A percentile compares a stretch with the other conserved stretches of the same genome.
These are phyloP conservation scores for Haliclona indistincta DNA, from an alignment of 37 sponge, comb jelly and placozoan species.

Conservation along the genomic window DNA sequence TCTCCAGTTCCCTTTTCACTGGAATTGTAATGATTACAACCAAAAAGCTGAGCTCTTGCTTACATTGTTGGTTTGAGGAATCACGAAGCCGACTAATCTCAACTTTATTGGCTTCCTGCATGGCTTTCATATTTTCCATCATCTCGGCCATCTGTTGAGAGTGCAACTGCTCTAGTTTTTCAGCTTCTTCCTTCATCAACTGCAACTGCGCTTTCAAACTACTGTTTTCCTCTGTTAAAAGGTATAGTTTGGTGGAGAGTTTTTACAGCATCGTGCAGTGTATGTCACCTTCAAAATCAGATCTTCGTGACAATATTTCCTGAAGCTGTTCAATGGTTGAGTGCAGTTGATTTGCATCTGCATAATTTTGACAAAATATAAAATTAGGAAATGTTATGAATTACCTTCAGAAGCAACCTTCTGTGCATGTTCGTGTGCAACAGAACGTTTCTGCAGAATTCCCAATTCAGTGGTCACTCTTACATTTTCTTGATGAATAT, in stretches of 20 bases:
- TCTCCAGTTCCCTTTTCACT: slow-evolving; percentile 51
- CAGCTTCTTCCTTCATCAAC: slow-evolving; percentile 7
- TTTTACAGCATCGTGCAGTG: not conserved
- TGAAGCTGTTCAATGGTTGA: slow-evolving; percentile 14
- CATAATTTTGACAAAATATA: not conserved
- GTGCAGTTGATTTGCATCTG: not conserved
- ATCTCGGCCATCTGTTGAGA: slow-evolving; percentile 50
- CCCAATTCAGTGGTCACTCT: not conserved
- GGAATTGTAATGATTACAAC: not conserved
- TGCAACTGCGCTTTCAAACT: slow-evolving; percentile 43
- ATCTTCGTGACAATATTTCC: not conserved
- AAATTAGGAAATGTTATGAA: not conserved
- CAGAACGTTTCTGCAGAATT: not conserved
- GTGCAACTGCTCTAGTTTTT: slow-evolving; percentile 54
- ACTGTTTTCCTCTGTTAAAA: slow-evolving; percentile 44
- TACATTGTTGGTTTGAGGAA: slow-evolving; percentile 34
- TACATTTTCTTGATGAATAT: not conserved
- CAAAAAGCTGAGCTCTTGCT: not conserved
- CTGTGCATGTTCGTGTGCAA: not conserved
- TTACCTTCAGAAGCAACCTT: not conserved
- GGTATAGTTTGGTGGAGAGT: not conserved
- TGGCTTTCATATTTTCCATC: slow-evolving; percentile 56
- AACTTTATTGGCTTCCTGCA: slow-evolving; percentile 59
- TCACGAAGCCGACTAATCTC: slow-evolving; percentile 45
- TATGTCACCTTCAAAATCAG: slow-evolving; percentile 10